phyloP scores from a whole-genome alignment of 1,140 invertebrate genomes.

The Cyclina sinensis region DNA sequence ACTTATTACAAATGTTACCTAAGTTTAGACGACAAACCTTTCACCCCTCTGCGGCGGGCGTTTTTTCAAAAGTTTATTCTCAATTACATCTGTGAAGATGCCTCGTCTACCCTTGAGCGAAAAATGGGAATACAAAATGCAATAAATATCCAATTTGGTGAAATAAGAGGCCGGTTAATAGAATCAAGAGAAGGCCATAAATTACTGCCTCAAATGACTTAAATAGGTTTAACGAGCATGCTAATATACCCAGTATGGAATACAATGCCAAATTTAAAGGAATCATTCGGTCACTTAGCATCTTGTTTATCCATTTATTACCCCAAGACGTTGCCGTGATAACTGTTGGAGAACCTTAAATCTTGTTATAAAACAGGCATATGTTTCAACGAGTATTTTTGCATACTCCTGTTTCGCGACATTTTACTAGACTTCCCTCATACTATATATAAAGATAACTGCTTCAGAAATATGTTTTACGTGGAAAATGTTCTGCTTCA shows the following conservation, averaged over 20 bases:
- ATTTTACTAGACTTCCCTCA: no score
- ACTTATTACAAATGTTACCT: conserved; percentile 23
- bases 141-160: conserved; percentile 47
- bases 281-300: conserved; percentile 15
- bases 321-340: not conserved
- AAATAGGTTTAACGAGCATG: conserved; percentile 31
- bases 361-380: no score
- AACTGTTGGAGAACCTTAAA: not conserved
- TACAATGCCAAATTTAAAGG: conserved; percentile 15
- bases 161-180: conserved; percentile 42
- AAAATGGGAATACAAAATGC: conserved; percentile 19
- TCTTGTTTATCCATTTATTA: conserved; percentile 40
- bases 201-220: conserved; percentile 26
- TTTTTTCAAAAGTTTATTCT: conserved; percentile 8
- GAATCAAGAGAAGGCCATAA: conserved; percentile 23
- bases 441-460: no score
- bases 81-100: not conserved
- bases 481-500: no score
- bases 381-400: no score
- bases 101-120: conserved; percentile 12
- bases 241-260: not conserved
- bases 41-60: conserved; percentile 35
- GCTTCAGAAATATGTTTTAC: no score
- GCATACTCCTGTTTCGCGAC: no score
- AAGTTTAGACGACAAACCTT: not conserved